A percentile compares a stretch with the other conserved stretches of the same genome.
Evolutionary conservation across 2,113 vertebrate genomes (phyloP).

Genomic region (Esox niger): DNA sequence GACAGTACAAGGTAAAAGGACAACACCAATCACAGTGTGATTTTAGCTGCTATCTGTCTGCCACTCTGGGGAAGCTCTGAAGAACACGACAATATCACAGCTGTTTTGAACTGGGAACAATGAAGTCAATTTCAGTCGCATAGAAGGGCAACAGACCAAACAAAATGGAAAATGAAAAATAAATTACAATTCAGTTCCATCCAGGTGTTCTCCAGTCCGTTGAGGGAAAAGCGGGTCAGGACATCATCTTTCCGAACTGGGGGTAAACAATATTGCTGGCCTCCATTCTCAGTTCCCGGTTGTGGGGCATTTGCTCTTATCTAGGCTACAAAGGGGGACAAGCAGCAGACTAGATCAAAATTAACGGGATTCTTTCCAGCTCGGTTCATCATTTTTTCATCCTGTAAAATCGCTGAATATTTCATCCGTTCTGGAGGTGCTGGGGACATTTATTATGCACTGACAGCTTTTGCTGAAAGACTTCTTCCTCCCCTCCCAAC

Average conservation of each 20-base stretch:
- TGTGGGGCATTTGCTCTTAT: neutral
- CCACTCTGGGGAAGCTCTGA: neutral
- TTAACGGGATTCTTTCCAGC: conserved; percentile 14
- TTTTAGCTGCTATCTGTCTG: neutral
- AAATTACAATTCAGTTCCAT: neutral
- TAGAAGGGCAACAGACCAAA: conserved; percentile 4
- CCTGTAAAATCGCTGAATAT: conserved; percentile 20
- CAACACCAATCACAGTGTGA: neutral
- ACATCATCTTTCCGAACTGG: neutral
- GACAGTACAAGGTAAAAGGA: neutral
- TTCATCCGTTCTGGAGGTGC: conserved; percentile 26
- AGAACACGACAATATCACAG: neutral
- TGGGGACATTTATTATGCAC: conserved; percentile 7
- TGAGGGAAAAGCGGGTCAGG: neutral
- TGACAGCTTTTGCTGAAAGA: conserved; percentile 6
- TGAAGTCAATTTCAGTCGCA: neutral
- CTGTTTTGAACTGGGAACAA: neutral
- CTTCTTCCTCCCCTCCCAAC: neutral
- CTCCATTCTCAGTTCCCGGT: neutral
- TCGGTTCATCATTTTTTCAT: conserved; percentile 31
- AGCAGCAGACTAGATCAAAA: conserved; percentile 5
- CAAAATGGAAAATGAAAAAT: neutral
- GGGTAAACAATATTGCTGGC: neutral
- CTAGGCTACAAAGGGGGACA: neutral
- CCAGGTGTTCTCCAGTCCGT: neutral